Conservation (phyloP, 2,113 vertebrate species). For the Geococcyx californianus region DNA sequence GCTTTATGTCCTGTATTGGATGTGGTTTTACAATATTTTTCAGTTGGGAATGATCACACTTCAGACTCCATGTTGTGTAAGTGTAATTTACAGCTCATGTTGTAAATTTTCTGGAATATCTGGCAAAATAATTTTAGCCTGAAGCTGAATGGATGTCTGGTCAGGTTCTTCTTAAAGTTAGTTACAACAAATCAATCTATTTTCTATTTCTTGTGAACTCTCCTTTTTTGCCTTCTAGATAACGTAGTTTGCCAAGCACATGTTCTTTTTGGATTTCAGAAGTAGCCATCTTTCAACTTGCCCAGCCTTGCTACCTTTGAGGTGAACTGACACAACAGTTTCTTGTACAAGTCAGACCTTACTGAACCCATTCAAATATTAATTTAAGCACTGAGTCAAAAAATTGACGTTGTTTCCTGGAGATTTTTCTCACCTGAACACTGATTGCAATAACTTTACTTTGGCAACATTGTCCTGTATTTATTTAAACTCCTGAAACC, state of each 20-base stretch:
- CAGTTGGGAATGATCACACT: accelerated
- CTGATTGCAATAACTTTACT: background rate
- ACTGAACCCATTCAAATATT: background rate
- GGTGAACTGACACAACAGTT: background rate
- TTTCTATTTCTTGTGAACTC: background rate
- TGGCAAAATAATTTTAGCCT: background rate
- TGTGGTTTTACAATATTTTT: background rate
- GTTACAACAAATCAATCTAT: background rate
- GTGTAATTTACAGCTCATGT: background rate
- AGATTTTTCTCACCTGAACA: background rate
- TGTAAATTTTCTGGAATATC: background rate
- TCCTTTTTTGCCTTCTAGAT: background rate
- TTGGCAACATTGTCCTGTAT: background rate
- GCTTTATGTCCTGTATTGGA: background rate
- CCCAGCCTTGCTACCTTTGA: background rate
- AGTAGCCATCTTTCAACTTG: background rate
- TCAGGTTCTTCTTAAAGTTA: background rate
- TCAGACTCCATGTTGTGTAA: background rate
- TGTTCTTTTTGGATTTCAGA: background rate
- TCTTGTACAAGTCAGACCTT: background rate
- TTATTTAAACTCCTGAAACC: background rate
- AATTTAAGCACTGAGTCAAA: background rate
- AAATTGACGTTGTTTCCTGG: background rate
- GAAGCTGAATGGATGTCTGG: background rate
- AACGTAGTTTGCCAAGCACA: background rate